These are phyloP conservation scores for Coracias cyanogaster DNA, from an alignment of 2,797 vertebrate species.

Conservation along the genomic window DNA sequence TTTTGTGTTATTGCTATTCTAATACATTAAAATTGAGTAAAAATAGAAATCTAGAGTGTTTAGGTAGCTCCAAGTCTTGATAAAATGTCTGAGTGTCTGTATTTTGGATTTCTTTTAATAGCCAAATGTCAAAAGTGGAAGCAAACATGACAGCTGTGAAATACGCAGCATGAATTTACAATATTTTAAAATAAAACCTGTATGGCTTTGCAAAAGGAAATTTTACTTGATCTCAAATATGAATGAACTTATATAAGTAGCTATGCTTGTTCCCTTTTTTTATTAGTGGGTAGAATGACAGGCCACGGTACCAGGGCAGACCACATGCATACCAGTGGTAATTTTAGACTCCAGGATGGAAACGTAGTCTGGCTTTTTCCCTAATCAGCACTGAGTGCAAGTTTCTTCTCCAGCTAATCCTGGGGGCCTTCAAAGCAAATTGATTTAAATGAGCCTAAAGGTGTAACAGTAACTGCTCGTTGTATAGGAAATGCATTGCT, in stretches of 20 bases:
- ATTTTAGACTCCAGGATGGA: not conserved
- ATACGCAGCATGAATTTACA: not conserved
- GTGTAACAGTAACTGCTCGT: not conserved
- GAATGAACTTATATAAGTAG: not conserved
- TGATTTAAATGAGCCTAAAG: constrained; percentile 3
- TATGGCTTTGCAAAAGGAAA: not conserved
- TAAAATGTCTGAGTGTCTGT: not conserved
- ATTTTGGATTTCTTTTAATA: not conserved
- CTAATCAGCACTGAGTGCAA: not conserved
- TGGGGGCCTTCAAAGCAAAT: not conserved
- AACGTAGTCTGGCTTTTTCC: not conserved
- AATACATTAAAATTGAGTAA: not conserved
- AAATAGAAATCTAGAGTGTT: not conserved
- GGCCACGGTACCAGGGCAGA: not conserved
- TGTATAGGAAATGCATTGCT: not conserved
- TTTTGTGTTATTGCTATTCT: not conserved
- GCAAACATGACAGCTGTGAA: not conserved
- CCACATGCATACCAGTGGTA: not conserved
- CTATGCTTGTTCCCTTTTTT: not conserved
- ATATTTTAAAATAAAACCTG: not conserved
- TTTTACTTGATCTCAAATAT: not conserved
- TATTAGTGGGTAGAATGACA: not conserved
- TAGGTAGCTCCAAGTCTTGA: not conserved
- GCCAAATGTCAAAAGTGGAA: constrained; percentile 1
- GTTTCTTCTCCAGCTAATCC: not conserved